phyloP scores from a whole-genome alignment of 2,797 vertebrate genomes.

The Acipenser transmontanus region DNA sequence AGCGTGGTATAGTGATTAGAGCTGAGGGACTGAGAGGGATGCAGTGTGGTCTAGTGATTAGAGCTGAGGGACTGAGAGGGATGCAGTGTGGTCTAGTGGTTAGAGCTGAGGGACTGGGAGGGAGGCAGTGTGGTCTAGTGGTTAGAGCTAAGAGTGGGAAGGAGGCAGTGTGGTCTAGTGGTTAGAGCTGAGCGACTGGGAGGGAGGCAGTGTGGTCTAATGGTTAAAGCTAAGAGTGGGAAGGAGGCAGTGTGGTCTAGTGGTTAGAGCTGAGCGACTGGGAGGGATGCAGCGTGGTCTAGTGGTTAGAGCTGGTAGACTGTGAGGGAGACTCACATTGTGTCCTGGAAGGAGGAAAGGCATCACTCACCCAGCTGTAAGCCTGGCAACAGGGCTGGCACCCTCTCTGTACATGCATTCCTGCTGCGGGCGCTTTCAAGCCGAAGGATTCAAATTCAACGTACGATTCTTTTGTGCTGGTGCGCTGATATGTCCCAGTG shows the following conservation, averaged over 20 bases:
- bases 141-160: too few species aligned
- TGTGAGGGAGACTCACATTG: not conserved
- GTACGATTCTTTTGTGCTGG: slow-evolving; percentile 64
- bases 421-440: slow-evolving; percentile 54
- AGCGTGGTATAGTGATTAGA: too few species aligned
- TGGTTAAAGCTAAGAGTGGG: too few species aligned
- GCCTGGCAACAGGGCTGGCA: slow-evolving; percentile 15
- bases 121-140: too few species aligned
- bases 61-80: too few species aligned
- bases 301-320: not conserved
- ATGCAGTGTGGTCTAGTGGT: too few species aligned
- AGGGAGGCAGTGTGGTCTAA: too few species aligned
- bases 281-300: not conserved
- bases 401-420: slow-evolving; percentile 33
- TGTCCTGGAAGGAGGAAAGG: slow-evolving; percentile 23
- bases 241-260: not conserved
- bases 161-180: too few species aligned
- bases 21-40: not conserved
- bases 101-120: too few species aligned
- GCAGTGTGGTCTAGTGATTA: not conserved
- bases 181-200: too few species aligned
- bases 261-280: not conserved
- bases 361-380: slow-evolving; percentile 18
- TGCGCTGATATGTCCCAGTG: slow-evolving; percentile 42
- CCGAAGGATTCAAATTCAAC: slow-evolving; percentile 60